Percentiles rank a stretch among this genome's conserved stretches.
Evolutionary conservation across 2,797 vertebrate species (phyloP).

Genomic region (Gobio occitaniae): DNA sequence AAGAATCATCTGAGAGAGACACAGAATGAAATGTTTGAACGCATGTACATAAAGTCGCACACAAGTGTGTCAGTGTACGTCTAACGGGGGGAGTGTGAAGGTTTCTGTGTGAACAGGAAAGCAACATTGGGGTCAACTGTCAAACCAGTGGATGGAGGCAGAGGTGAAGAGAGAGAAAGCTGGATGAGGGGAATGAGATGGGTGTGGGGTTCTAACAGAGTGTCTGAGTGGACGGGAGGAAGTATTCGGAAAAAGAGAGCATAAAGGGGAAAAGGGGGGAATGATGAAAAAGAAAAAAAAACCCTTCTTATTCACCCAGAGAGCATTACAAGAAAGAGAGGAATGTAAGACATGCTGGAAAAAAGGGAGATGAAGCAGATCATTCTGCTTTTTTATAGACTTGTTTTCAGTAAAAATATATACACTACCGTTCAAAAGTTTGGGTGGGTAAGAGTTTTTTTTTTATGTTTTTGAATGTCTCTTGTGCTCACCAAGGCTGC

Average conservation of each 20-base stretch:
- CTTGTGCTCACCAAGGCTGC: neutral
- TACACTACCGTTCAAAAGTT: neutral
- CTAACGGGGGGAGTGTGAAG: constrained; percentile 33
- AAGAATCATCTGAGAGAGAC: constrained; percentile 85
- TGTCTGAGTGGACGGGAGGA: neutral
- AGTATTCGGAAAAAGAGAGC: neutral
- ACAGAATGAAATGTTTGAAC: constrained; percentile 9
- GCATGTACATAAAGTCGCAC: neutral
- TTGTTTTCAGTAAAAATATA: neutral
- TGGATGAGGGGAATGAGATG: constrained; percentile 31
- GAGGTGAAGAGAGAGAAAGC: constrained; percentile 45
- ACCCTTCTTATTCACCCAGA: neutral
- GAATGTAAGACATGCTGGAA: neutral
- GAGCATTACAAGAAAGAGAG: neutral
- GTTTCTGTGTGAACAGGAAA: constrained; percentile 59
- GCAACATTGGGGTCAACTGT: constrained; percentile 73
- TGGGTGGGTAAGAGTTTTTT: neutral
- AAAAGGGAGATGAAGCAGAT: neutral
- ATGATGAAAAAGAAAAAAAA: neutral
- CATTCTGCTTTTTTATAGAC: neutral
- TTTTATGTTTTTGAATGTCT: too few relatives aligned
- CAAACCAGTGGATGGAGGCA: constrained; percentile 66
- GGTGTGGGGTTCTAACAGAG: constrained; percentile 17
- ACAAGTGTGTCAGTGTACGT: constrained; percentile 20
- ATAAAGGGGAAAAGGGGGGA: neutral